Base-by-base conservation (phyloP, 1,140 invertebrate species). In the Aphaenogaster rudis region DNA sequence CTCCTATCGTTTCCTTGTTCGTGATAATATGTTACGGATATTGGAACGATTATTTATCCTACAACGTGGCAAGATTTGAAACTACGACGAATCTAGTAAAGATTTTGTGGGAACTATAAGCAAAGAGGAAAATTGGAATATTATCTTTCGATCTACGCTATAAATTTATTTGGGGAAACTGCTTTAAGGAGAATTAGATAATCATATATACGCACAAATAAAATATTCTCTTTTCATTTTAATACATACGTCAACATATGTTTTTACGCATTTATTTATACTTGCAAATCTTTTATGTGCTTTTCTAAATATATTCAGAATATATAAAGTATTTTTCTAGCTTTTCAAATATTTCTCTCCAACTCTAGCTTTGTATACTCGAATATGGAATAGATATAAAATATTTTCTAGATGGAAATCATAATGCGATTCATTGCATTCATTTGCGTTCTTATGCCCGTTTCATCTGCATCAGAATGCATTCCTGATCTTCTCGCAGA, bases 391-490 rank as follows among this genome's bases (percentile, higher is more conserved):
- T 48, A 42, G 61, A n/a, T 39, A 66, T 66, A n/a, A 54, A 69
- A 39, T 80, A 61, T 57, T 61, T 74, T 5, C 54, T 11, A 17
- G 45, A 61, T 28, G 57, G 4, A 84, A 39, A 45, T 21, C 42
- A 36, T 69, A 74, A 50, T 63, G 42, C 69, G 50, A 74, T 61
- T 48, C 42, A 33, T 50, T n/a, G 57, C 54, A 45, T 57, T 72
- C 28, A 59, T 82, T 45, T 72, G 13, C 33, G 11, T 21, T 61
- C 28, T 11, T 42, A 33, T n/a, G 3, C 3, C 17, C 69, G 52
- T 61, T 84, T 74, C 54, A 76, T 84, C 76, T 84, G 59, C 69
- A 84, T 84, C 54, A 74, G 42, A 76, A 84, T 84, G 45, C 54
- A 48, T 50, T 28, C 4, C n/a, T 36, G 57, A 39, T 84, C 69